phyloP scores from a whole-genome alignment of 1,140 invertebrate genomes.

The Meloidogyne floridensis region DNA sequence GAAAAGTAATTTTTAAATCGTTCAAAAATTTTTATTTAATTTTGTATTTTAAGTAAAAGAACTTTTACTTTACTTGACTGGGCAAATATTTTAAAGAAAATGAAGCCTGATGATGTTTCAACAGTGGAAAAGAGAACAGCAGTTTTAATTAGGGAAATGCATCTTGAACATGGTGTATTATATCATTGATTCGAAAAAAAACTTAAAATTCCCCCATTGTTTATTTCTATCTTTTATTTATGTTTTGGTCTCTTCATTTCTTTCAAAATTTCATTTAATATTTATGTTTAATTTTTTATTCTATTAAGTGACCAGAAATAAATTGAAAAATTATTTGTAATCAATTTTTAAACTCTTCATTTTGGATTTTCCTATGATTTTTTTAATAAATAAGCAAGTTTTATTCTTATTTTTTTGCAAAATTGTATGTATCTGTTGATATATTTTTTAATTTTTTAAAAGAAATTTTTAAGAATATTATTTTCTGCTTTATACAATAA shows the following conservation, averaged over 20 bases:
- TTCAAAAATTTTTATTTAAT: neutral
- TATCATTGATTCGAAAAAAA: neutral
- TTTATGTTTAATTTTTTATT: too few relatives aligned
- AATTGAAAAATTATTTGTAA: neutral
- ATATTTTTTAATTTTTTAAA: too few relatives aligned
- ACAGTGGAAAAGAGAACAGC: neutral
- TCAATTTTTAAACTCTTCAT: neutral
- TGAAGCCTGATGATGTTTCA: neutral
- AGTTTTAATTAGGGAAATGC: conserved; percentile 15
- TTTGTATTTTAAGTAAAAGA: conserved; percentile 4
- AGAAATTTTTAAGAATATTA: too few relatives aligned
- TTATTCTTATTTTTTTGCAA: neutral
- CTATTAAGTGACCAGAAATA: too few relatives aligned
- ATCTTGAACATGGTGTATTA: conserved; percentile 16
- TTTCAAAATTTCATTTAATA: too few relatives aligned
- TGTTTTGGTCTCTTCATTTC: too few relatives aligned
- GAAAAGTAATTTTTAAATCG: conserved; percentile 5
- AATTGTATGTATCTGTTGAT: too few relatives aligned
- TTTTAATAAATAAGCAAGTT: neutral
- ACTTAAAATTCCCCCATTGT: too few relatives aligned
- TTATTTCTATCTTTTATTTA: too few relatives aligned
- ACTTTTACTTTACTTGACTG: conserved; percentile 17
- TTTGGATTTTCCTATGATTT: neutral
- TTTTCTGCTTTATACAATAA: neutral
- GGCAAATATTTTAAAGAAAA: conserved; percentile 13